These are phyloP conservation scores for Physocephala rufipes DNA, from an alignment of 2,888 invertebrate genomes.

Conservation along the genomic window DNA sequence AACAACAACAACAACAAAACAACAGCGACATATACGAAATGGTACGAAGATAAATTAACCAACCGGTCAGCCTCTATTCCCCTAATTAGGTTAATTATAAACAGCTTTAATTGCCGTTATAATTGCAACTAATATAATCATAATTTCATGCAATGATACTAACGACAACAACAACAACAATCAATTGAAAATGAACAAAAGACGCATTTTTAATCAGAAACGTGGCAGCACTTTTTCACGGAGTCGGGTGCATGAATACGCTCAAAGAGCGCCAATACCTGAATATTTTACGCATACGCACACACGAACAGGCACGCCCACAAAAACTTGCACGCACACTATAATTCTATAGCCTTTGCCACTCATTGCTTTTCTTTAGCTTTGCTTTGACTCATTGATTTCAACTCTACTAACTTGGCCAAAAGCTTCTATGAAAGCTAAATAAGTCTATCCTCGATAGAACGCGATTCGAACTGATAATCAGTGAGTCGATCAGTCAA, in stretches of 20 bases:
- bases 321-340: neutral
- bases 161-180: constrained; percentile 15
- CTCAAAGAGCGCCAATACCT: neutral
- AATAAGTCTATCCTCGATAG: neutral
- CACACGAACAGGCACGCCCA: neutral
- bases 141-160: too few relatives aligned
- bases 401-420: constrained; percentile 8
- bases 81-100: constrained; percentile 36
- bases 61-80: too few relatives aligned
- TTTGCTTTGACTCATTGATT: neutral
- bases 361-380: neutral
- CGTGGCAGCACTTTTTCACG: constrained; percentile 23
- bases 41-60: too few relatives aligned
- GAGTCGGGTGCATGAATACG: neutral
- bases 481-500: neutral
- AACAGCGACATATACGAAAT: too few relatives aligned
- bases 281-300: neutral
- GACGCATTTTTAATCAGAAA: constrained; percentile 30
- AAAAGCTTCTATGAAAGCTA: constrained; percentile 28
- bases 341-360: neutral
- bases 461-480: neutral
- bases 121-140: constrained; percentile 8
- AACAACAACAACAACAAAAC: too few relatives aligned
- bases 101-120: too few relatives aligned
- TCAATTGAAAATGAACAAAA: constrained; percentile 10